Evolutionary conservation across 2,888 invertebrate species (phyloP), one percentile per base, ranked within the genome.

Genomic region (Hypercompe scribonia): DNA sequence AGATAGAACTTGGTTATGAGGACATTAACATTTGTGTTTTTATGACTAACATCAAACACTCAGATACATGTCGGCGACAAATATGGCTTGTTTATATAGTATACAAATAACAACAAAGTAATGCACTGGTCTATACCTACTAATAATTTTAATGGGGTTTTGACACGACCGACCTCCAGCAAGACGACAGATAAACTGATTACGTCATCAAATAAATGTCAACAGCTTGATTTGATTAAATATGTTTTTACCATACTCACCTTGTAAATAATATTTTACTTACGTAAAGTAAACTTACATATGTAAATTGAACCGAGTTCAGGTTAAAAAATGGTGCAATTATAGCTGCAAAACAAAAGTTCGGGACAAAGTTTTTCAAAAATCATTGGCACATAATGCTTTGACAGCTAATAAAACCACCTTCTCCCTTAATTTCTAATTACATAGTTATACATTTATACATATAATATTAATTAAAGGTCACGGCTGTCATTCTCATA

Each of bases 101-200:
- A 67, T 75, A 72, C 70, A 75, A 72, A 76, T 76, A 68, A 46
- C 65, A 73, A 72, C 74, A 73, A 68, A 76, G 75, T 76, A 58
- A 54, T 66, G 61, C 28, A 63, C 18, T 61, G 39, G 63, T 65
- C 68, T 39, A 65, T 65, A 68, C 46, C 46, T 46, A 46, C 68
- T 63, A 71, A 66, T 76, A 71, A 76, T 71, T 71, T 73, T 76
- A 76, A 74, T 73, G 71, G 69, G 71, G 66, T 31, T 73, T 69
- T 72, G 70, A 71, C 73, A 70, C 69, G 70, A 67, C 66, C 73
- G 73, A 76, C 70, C 72, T 61, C 50, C 42, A 39, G 39, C 69
- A 34, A 76, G 66, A 73, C 68, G 66, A 34, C 34, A 71, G 73
- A 76, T 74, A 76, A 73, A 71, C 18, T 73, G 50, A 72, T 73